Conservation (phyloP, 2,797 vertebrate species). For the Hippopotamyrus pictus region DNA sequence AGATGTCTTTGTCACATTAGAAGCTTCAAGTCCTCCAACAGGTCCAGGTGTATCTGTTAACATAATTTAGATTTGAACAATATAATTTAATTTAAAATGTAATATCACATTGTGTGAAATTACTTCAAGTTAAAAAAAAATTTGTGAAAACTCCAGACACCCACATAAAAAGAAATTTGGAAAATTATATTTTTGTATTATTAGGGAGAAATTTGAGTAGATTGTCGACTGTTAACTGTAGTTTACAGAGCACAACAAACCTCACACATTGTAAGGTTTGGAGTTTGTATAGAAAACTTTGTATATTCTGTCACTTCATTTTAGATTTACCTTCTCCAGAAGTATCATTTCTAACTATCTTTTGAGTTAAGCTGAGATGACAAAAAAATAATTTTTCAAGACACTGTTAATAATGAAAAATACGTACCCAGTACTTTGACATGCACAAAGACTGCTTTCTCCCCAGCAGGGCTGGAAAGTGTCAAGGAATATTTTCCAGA, state of each 20-base stretch:
- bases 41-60: slow-evolving; percentile 89
- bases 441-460: slow-evolving; percentile 91
- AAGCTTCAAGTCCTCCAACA: slow-evolving; percentile 80
- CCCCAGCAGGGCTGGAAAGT: slow-evolving; percentile 85
- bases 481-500: slow-evolving; percentile 92
- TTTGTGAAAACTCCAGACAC: neutral
- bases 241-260: neutral
- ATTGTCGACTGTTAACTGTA: neutral
- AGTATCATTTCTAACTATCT: neutral
- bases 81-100: neutral
- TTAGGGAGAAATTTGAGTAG: neutral
- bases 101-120: neutral
- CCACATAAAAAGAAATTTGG: neutral
- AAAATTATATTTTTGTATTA: neutral
- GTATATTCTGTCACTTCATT: neutral
- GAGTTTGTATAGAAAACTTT: neutral
- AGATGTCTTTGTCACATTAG: slow-evolving; percentile 81
- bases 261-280: neutral
- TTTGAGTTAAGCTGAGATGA: neutral
- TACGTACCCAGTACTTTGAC: slow-evolving; percentile 91
- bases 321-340: neutral
- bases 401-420: neutral
- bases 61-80: neutral
- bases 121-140: neutral
- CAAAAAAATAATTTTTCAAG: neutral